phyloP scores from a whole-genome alignment of 1,140 invertebrate species.

The Drosophila santomea region DNA sequence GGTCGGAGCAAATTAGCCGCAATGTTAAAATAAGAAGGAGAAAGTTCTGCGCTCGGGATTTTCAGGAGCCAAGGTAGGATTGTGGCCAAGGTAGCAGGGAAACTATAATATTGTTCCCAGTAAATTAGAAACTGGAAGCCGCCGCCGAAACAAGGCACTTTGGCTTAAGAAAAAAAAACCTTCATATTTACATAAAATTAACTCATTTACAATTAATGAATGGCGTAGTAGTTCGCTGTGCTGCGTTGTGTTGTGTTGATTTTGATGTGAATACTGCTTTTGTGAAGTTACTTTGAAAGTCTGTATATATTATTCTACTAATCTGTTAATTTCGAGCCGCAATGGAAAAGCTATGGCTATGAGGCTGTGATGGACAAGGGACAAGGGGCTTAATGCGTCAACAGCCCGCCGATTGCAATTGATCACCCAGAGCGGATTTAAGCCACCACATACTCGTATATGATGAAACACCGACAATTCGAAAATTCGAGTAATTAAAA shows the following conservation, averaged over 20 bases:
- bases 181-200: too few species aligned
- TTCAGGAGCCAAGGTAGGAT: too few species aligned
- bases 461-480: not conserved
- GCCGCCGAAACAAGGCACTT: too few species aligned
- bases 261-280: too few species aligned
- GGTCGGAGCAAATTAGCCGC: conserved; percentile 17
- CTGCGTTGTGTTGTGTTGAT: too few species aligned
- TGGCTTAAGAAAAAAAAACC: too few species aligned
- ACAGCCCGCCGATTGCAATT: conserved; percentile 17
- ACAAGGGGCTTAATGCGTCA: conserved; percentile 42
- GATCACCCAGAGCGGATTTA: conserved; percentile 20
- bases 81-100: not conserved
- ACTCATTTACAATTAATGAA: too few species aligned
- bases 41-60: not conserved
- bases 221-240: too few species aligned
- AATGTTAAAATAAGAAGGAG: conserved; percentile 6
- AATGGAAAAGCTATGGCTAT: too few species aligned
- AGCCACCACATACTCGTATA: not conserved
- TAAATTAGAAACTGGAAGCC: not conserved
- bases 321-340: too few species aligned
- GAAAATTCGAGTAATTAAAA: not conserved
- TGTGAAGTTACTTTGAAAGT: too few species aligned
- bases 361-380: conserved; percentile 1
- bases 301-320: too few species aligned
- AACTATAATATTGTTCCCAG: not conserved